Evolutionary conservation across 2,113 vertebrate genomes (phyloP).

Genomic region (Heterochromis multidens): DNA sequence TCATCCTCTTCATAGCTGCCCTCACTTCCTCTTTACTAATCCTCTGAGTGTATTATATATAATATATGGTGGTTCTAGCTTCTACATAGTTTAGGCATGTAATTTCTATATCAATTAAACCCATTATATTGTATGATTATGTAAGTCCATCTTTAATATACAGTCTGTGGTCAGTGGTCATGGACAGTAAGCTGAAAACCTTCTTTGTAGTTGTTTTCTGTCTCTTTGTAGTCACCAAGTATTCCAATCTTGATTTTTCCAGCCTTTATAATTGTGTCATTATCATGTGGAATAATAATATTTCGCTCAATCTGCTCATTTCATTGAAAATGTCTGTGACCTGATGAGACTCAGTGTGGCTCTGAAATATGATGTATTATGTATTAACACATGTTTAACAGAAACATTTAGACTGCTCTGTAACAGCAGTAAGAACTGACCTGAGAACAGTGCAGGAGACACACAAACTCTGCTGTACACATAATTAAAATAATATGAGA

Average conservation of each 20-base stretch:
- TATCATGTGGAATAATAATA: not conserved
- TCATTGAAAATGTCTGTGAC: not conserved
- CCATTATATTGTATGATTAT: not conserved
- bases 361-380: not conserved
- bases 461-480: not conserved
- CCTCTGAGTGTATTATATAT: too few species aligned
- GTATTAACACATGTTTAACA: not conserved
- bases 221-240: not conserved
- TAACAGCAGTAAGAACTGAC: not conserved
- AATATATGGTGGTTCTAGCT: too few species aligned
- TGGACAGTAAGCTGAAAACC: not conserved
- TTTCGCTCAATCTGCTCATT: accelerated
- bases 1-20: too few species aligned
- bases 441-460: not conserved
- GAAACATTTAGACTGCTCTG: not conserved
- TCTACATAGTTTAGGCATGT: too few species aligned
- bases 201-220: not conserved
- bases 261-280: not conserved
- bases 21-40: too few species aligned
- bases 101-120: not conserved
- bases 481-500: not conserved
- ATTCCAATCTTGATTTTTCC: not conserved
- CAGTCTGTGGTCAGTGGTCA: not conserved
- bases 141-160: not conserved
- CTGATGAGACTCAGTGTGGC: not conserved